These are phyloP conservation scores for Oncorhynchus masou DNA, from an alignment of 2,113 vertebrate species.

Conservation along the genomic window DNA sequence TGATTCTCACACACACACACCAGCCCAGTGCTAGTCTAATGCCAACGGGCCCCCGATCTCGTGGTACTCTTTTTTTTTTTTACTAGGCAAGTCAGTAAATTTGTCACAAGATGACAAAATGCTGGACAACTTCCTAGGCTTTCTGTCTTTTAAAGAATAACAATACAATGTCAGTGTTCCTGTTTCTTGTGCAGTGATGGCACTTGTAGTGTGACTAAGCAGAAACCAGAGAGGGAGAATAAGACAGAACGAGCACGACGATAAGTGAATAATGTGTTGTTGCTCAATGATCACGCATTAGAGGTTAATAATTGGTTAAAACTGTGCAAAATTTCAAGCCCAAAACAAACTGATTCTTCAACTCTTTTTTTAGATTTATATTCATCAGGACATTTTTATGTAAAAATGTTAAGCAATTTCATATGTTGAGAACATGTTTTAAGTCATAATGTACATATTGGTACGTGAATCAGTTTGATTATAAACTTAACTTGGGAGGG, in stretches of 20 bases:
- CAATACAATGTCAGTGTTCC: conserved; percentile 80
- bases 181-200: conserved; percentile 85
- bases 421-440: conserved; percentile 81
- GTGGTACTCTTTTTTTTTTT: conserved; percentile 6
- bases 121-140: conserved; percentile 79
- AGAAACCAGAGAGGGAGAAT: conserved; percentile 51
- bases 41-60: conserved; percentile 66
- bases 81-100: conserved; percentile 13
- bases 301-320: conserved; percentile 61
- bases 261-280: conserved; percentile 63
- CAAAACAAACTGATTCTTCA: conserved; percentile 62
- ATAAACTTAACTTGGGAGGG: not conserved
- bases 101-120: conserved; percentile 72
- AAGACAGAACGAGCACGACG: not conserved
- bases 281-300: conserved; percentile 73
- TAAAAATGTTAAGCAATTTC: conserved; percentile 86
- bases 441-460: conserved; percentile 86
- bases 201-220: conserved; percentile 74
- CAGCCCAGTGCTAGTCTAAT: conserved; percentile 77
- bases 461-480: conserved; percentile 59
- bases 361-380: conserved; percentile 88
- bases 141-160: conserved; percentile 61
- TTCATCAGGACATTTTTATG: conserved; percentile 91
- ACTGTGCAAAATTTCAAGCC: conserved; percentile 72
- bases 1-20: conserved; percentile 59